Evolutionary conservation across 2,113 vertebrate species (phyloP).

Genomic region (Sardina pilchardus): DNA sequence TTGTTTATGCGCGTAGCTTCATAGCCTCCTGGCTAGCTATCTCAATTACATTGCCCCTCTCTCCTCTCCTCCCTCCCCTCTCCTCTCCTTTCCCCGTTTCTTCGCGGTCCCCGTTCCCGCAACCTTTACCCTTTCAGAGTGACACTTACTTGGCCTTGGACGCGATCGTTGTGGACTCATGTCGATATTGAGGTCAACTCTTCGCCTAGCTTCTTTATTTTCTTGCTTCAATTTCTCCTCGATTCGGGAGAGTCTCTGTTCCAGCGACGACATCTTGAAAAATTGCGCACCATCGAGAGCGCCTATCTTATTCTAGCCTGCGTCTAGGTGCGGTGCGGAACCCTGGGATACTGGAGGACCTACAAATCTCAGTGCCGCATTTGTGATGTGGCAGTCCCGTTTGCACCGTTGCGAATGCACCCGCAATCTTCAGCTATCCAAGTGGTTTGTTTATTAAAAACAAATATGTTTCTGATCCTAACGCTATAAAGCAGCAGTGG

Average conservation of each 20-base stretch:
- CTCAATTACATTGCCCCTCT: slow-evolving; percentile 34
- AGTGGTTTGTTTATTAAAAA: too few relatives aligned
- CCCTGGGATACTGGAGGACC: neutral
- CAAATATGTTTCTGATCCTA: too few relatives aligned
- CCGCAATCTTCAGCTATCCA: too few relatives aligned
- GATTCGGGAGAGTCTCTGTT: slow-evolving; percentile 81
- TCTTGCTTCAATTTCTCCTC: slow-evolving; percentile 81
- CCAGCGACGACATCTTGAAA: slow-evolving; percentile 84
- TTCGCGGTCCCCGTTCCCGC: slow-evolving; percentile 43
- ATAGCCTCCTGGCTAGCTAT: slow-evolving; percentile 57
- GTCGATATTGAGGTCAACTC: slow-evolving; percentile 79
- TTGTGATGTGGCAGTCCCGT: neutral
- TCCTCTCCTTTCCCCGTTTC: slow-evolving; percentile 47
- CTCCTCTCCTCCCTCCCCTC: slow-evolving; percentile 49
- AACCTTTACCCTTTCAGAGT: slow-evolving; percentile 21
- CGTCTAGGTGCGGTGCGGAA: neutral
- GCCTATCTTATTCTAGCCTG: slow-evolving; percentile 46
- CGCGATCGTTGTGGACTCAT: slow-evolving; percentile 77
- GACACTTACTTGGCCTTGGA: slow-evolving; percentile 77
- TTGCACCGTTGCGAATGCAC: too few relatives aligned
- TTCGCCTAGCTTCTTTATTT: slow-evolving; percentile 75
- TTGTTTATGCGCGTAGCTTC: slow-evolving; percentile 74
- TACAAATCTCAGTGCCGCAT: neutral
- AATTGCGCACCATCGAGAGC: slow-evolving; percentile 70
- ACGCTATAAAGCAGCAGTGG: too few relatives aligned